Evolutionary conservation across 2,113 vertebrate species (phyloP), one percentile per base, ranked within the genome.

Genomic region (Dinomys branickii): DNA sequence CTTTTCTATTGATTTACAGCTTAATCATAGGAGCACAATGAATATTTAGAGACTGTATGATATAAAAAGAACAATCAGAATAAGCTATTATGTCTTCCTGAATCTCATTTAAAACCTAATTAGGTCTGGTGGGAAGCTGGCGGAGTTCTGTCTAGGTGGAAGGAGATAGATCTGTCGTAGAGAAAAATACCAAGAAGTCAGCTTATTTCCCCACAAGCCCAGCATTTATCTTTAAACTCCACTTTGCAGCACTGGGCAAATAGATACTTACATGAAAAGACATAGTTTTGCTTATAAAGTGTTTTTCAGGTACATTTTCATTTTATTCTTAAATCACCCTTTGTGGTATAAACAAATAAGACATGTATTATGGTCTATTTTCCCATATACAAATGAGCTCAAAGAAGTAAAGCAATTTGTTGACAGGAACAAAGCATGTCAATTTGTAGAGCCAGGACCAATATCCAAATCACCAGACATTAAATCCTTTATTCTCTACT

Each of bases 41-140:
- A 98, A 98, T 98, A 98, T 99, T 98, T 98, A 98, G 97, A 97
- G 96, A 97, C 98, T 96, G 54, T 94, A 97, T 91, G 98, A 98
- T 98, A 99, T 98, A 98, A 99, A 99, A 98, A 98, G 98, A 99
- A 98, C 97, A 98, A 98, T 98, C 98, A 98, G 98, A 98, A 98
- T 98, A 99, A 98, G 98, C 98, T 98, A 98, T 99, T 98, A 98
- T 98, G 97, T 97, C 98, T 98, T 97, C 97, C 97, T 97, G 98
- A 98, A 98, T 99, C 98, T 98, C 98, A 99, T 99, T 98, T 98
- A 98, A 99, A 99, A 98, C 97, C 95, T 98, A 99, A 99, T 99
- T 99, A 99, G 94, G 96, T 98, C 97, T 98, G 95, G 98, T 97
- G 96, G 93, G 98, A 98, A 99, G 98, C 96, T 98, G 97, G 97